Evolutionary conservation across 2,797 vertebrate species (phyloP).

Genomic region (Lacerta viridis): DNA sequence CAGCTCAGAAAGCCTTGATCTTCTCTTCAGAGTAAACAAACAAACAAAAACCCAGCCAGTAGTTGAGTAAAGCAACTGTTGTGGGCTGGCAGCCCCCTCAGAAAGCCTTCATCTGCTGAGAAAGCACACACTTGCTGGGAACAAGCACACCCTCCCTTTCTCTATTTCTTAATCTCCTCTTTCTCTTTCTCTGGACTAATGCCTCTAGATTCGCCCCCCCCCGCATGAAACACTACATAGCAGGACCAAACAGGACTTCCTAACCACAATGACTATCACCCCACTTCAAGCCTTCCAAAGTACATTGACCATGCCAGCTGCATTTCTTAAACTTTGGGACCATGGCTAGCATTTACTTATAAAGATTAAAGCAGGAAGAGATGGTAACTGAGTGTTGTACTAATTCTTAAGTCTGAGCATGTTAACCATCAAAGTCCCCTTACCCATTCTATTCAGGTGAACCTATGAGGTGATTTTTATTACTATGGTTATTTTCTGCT

Average conservation of each 20-base stretch:
- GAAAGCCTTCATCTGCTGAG: background rate
- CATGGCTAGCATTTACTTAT: background rate
- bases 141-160: too few species aligned
- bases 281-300: background rate
- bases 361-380: too few species aligned
- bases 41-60: background rate
- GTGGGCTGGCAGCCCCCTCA: too few species aligned
- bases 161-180: background rate
- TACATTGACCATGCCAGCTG: conserved; percentile 1
- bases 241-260: background rate
- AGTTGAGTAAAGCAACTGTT: background rate
- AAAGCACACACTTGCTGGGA: background rate
- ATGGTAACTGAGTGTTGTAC: too few species aligned
- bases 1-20: background rate
- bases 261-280: background rate
- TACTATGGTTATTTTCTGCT: too few species aligned
- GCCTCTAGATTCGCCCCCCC: rapidly evolving
- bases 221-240: background rate
- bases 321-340: background rate
- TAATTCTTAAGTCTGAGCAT: too few species aligned
- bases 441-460: too few species aligned
- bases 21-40: conserved; percentile 3
- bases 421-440: too few species aligned
- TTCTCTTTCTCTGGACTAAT: too few species aligned
- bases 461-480: too few species aligned